Conservation (phyloP, 2,888 invertebrate genomes). For the Scaptomyza parva region DNA sequence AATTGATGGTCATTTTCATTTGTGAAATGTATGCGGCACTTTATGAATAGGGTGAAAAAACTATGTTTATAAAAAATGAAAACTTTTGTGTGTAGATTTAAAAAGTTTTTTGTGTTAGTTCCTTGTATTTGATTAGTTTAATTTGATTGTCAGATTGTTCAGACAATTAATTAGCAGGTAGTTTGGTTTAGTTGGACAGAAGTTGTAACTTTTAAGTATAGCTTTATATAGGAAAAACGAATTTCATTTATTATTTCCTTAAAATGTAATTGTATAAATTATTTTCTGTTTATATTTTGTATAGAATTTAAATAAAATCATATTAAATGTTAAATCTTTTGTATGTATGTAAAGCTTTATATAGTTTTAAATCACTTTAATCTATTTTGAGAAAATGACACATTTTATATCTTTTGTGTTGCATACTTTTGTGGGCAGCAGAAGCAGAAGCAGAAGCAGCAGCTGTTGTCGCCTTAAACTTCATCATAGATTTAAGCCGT, state of each 20-base stretch:
- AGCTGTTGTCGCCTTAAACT: conserved; percentile 34
- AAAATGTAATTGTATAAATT: not conserved
- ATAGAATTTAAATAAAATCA: not conserved
- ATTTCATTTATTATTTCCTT: no score
- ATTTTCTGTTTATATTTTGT: not conserved
- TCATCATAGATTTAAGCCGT: conserved; percentile 34
- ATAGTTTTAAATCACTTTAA: not conserved
- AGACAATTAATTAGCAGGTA: conserved; percentile 32
- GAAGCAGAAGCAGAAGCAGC: conserved; percentile 13
- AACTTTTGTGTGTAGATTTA: conserved; percentile 42
- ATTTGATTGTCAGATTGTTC: conserved; percentile 11
- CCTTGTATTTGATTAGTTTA: conserved; percentile 2
- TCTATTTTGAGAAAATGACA: not conserved
- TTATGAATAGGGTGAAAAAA: conserved; percentile 34
- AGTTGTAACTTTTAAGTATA: no score
- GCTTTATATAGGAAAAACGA: no score
- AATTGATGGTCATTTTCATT: conserved; percentile 72
- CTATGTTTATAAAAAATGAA: conserved; percentile 8
- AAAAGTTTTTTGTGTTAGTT: conserved; percentile 51
- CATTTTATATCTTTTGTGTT: not conserved
- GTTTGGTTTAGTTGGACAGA: not conserved
- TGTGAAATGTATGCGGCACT: conserved; percentile 55
- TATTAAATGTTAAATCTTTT: no score
- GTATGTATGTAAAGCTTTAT: not conserved
- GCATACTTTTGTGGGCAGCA: conserved; percentile 32